These are phyloP conservation scores for Saimiri boliviensis DNA, from an alignment of 2,113 vertebrate genomes.

Conservation along the genomic window DNA sequence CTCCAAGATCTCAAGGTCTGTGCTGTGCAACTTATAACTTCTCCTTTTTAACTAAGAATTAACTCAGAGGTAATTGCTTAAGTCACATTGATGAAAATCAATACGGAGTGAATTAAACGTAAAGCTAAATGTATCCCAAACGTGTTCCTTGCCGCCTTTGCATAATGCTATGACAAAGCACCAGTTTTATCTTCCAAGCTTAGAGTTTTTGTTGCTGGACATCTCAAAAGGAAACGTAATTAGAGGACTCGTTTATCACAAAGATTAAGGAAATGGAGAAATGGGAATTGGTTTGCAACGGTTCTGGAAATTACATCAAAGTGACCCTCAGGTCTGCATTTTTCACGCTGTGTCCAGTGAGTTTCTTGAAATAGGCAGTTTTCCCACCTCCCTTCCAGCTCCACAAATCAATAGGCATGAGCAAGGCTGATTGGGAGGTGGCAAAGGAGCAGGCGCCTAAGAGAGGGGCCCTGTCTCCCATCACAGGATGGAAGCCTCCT, in stretches of 20 bases:
- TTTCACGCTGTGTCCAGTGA: neutral
- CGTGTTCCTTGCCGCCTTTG: neutral
- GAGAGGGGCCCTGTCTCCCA: neutral
- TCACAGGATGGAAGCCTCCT: neutral
- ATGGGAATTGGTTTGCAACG: neutral
- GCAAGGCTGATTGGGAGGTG: neutral
- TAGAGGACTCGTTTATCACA: slow-evolving; percentile 45
- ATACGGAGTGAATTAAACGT: slow-evolving; percentile 56
- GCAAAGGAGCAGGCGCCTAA: neutral
- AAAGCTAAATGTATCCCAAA: slow-evolving; percentile 38
- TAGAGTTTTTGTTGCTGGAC: slow-evolving; percentile 17
- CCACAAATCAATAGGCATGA: neutral
- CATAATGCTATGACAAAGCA: slow-evolving; percentile 47
- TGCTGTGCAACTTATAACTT: neutral
- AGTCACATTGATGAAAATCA: slow-evolving; percentile 53
- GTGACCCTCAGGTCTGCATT: slow-evolving; percentile 1
- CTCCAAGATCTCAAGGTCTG: neutral
- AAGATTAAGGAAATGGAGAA: slow-evolving; percentile 28
- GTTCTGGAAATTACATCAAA: neutral
- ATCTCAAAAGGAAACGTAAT: slow-evolving; percentile 17
- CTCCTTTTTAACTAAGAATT: slow-evolving; percentile 51
- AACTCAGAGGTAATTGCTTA: slow-evolving; percentile 47
- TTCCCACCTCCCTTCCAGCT: neutral
- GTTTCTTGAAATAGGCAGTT: neutral
- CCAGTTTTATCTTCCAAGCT: slow-evolving; percentile 17